Evolutionary conservation across 1,140 invertebrate genomes (phyloP), one percentile per base, ranked within the genome.

Genomic region (Venustaconcha ellipsiformis): DNA sequence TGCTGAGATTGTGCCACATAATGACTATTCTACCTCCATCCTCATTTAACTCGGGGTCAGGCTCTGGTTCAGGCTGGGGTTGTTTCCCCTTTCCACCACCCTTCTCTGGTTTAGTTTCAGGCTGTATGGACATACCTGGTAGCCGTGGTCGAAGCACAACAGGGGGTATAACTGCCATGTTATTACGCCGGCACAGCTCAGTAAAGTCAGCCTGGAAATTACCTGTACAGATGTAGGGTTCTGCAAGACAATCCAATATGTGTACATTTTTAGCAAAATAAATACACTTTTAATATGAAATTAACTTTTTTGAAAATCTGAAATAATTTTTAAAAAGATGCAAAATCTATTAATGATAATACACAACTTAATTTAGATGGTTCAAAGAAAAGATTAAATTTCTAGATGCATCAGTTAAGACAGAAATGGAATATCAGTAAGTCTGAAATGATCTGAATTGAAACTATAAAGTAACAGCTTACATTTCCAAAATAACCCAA

Each of bases 151-250:
- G 76, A 1, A 76, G 76, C 5, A 87, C 70, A 11, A 89, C 81
- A 14, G 81, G 71, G 13, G 88, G 88, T 57, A 88, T 82, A 18
- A 80, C 78, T 18, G 78, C 70, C 82, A 89, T 83, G 55, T 78
- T 69, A 66, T 74, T 85, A 37, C 87, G 78, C 14, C 80, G 79
- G 72, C 88, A 90, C 68, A 90, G 70, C 70, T 87, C 88, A 23
- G 81, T 82, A 74, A 89, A 90, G 74, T 90, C 89, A 18, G 77
- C 78, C 48, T 83, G 78, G 70, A 90, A 89, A 72, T 88, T 84
- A 15, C 89, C 89, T n/a, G 82, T 87, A 59, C 89, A 90, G 20
- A 83, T 82, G 67, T 89, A 80, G 5, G 89, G 89, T 70, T 90
- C 89, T 89, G 80, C 30, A 84, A 83, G 15, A 64, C 58, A 15